Base-by-base conservation (phyloP, 2,113 vertebrate species). In the Dinomys branickii region DNA sequence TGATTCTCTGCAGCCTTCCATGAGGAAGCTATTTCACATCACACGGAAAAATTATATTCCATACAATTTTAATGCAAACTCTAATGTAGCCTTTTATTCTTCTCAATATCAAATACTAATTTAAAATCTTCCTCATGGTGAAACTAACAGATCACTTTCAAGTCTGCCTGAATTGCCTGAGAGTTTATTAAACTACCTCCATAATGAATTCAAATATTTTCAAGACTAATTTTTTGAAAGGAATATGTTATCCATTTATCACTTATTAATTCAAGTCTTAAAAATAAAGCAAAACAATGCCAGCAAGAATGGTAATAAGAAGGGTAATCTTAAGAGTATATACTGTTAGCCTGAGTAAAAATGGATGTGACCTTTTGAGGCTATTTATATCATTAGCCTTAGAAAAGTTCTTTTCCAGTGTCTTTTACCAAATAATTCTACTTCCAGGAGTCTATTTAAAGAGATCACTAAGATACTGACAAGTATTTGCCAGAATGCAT, bases 21-120 rank as follows among this genome's bases (percentile, higher is more conserved):
- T 2, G 0, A 86, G 67, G 65, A 92, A 88, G 88, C 56, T 20
- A 71, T 67, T 97, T 75, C n/a, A 85, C 50, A 95, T 84, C 94
- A 95, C 88, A 61, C 14, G 26, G 92, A 91, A 96, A 97, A 96
- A 97, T 96, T 96, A 97, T 28, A 97, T 86, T 86, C 90, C 94
- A 97, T 91, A 78, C 91, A 97, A 97, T 78, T 97, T 97, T 97
- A 98, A 97, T 98, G 97, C 80, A 73, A 73, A 67, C 92, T 65
- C 67, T 93, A 97, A 97, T 95, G 92, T 16, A 91, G 94, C 80
- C 97, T 78, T 97, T 97, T 96, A 96, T 88, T 97, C 96, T 95
- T 93, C 92, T 92, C 94, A 97, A 96, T 97, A 97, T 97, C 96
- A 98, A 97, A 97, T 97, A 98, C 97, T 97, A 96, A 97, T 97